Conservation (phyloP, 2,113 vertebrate genomes). For the Thinocorus orbignyianus region DNA sequence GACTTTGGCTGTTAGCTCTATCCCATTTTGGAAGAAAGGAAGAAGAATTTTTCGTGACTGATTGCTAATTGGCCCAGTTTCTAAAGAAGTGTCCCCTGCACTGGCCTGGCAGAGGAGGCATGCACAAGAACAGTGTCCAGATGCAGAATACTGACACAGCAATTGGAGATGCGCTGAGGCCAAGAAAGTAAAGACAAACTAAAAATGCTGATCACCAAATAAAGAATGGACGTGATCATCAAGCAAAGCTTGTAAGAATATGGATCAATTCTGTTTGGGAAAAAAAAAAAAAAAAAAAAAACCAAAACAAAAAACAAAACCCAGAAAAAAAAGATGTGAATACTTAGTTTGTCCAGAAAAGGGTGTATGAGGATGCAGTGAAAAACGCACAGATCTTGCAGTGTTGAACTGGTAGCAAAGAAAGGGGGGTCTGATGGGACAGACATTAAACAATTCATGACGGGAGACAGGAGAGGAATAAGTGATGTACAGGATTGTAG, state of each 20-base stretch:
- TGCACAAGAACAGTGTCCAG: rapidly evolving
- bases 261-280: not conserved
- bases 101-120: not conserved
- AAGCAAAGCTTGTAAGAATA: not conserved
- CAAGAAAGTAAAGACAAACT: not conserved
- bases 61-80: not conserved
- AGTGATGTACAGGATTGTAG: not conserved
- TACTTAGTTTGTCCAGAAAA: not conserved
- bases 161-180: not conserved
- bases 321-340: no score
- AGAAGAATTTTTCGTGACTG: not conserved
- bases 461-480: not conserved
- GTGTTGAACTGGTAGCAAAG: not conserved
- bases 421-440: not conserved
- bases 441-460: not conserved
- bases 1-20: not conserved
- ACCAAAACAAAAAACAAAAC: no score
- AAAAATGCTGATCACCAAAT: not conserved
- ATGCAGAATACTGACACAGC: not conserved
- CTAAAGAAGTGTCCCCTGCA: not conserved
- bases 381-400: not conserved
- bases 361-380: not conserved
- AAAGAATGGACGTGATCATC: not conserved
- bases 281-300: no score
- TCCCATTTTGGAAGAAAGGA: not conserved